Percentiles rank a stretch among this genome's conserved stretches.
phyloP scores from a whole-genome alignment of 2,113 vertebrate species.

The Xenopus laevis region DNA sequence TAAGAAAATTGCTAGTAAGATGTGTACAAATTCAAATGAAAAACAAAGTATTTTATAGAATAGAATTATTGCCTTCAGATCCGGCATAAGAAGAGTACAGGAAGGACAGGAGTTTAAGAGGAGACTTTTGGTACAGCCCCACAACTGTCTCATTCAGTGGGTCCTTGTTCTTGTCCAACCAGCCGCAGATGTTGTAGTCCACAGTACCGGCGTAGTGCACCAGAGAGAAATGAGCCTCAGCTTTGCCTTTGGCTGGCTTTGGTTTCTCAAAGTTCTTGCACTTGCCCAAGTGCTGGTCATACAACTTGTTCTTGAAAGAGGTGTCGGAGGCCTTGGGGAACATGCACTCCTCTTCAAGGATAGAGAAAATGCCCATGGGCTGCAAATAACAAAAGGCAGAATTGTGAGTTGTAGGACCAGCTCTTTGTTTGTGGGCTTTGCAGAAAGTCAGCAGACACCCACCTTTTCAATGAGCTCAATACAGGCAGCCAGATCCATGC shows the following conservation, averaged over 20 bases:
- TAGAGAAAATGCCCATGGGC: slow-evolving; percentile 81
- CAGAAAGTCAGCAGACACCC: background rate
- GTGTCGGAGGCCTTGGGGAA: slow-evolving; percentile 80
- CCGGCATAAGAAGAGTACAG: slow-evolving; percentile 72
- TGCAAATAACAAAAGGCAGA: slow-evolving; percentile 45
- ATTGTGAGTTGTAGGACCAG: too few species aligned
- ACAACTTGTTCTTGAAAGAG: slow-evolving; percentile 81
- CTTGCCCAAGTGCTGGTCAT: slow-evolving; percentile 84
- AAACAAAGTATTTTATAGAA: slow-evolving; percentile 47
- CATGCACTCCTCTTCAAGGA: slow-evolving; percentile 80
- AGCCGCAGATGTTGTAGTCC: slow-evolving; percentile 82
- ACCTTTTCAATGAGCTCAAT: slow-evolving; percentile 93
- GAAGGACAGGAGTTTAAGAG: slow-evolving; percentile 68
- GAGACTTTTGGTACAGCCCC: slow-evolving; percentile 79
- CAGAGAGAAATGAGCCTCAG: slow-evolving; percentile 78
- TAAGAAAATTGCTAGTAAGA: too few species aligned
- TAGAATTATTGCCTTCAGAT: slow-evolving; percentile 56
- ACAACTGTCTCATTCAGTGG: slow-evolving; percentile 84
- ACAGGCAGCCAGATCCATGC: slow-evolving; percentile 87
- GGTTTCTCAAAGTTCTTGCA: slow-evolving; percentile 84
- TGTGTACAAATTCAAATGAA: too few species aligned
- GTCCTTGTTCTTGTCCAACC: slow-evolving; percentile 92
- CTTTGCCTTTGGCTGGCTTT: slow-evolving; percentile 76
- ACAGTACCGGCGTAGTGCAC: slow-evolving; percentile 78
- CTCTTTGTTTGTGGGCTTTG: too few species aligned